A percentile compares a stretch with the other conserved stretches of the same genome.
Evolutionary conservation across 2,113 vertebrate species (phyloP).

Genomic region (Bagarius yarrelli): DNA sequence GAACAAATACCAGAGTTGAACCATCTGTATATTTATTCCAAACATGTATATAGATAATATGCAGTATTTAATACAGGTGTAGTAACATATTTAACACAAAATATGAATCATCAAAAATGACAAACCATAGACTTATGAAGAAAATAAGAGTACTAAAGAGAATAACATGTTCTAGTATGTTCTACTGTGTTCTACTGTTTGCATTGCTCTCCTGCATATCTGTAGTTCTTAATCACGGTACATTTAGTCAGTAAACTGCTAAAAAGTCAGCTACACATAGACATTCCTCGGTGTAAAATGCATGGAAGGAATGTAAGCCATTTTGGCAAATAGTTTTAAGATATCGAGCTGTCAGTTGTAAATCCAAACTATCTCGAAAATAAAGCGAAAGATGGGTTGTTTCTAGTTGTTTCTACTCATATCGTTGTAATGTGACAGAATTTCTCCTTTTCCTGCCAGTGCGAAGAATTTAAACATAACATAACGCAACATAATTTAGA

Average conservation of each 20-base stretch:
- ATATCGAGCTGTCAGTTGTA: slow-evolving; percentile 30
- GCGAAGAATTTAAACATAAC: neutral
- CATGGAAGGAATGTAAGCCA: slow-evolving; percentile 51
- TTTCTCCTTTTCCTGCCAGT: neutral
- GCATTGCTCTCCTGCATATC: slow-evolving; percentile 43
- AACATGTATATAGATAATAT: slow-evolving; percentile 72
- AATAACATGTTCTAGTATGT: slow-evolving; percentile 11
- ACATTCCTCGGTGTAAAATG: slow-evolving; percentile 49
- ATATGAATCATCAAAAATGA: slow-evolving; percentile 45
- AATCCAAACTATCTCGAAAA: neutral
- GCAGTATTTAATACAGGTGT: slow-evolving; percentile 70
- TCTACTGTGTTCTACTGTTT: slow-evolving; percentile 44
- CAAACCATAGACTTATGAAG: slow-evolving; percentile 54
- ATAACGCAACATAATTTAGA: neutral
- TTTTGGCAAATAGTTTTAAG: slow-evolving; percentile 43
- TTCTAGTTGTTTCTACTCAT: slow-evolving; percentile 12
- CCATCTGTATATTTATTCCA: slow-evolving; percentile 70
- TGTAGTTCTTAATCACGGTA: slow-evolving; percentile 31
- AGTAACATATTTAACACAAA: slow-evolving; percentile 58
- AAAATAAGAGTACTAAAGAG: slow-evolving; percentile 51
- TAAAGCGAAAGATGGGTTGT: neutral
- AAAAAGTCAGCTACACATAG: slow-evolving; percentile 38
- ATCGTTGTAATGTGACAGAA: slow-evolving; percentile 21
- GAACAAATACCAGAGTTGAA: slow-evolving; percentile 57
- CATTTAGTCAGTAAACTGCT: slow-evolving; percentile 43